Percentiles rank a stretch among this genome's conserved stretches.
Evolutionary conservation across 1,140 invertebrate genomes (phyloP).

Genomic region (Drosophila funebris): DNA sequence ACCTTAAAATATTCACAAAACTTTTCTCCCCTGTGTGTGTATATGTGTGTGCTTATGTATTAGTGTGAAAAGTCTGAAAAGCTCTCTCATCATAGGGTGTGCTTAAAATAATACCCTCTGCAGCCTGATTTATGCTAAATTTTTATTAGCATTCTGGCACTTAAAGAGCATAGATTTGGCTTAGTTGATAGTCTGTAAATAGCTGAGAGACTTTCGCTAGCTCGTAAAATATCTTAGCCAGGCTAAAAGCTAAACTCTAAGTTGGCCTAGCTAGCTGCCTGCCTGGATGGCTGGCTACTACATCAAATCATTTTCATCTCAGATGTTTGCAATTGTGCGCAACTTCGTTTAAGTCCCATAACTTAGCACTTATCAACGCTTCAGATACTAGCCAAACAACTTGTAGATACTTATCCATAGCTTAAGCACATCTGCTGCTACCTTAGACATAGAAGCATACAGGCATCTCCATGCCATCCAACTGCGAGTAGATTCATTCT

Average conservation of each 20-base stretch:
- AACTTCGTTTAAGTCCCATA: slow-evolving; percentile 39
- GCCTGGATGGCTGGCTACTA: neutral
- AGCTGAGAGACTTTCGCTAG: slow-evolving; percentile 31
- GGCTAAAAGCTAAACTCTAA: neutral
- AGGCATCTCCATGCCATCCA: neutral
- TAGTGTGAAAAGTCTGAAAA: no score
- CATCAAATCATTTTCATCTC: slow-evolving; percentile 19
- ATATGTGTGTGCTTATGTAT: no score
- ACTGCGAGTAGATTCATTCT: slow-evolving; percentile 30
- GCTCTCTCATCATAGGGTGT: neutral
- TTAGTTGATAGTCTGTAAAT: slow-evolving; percentile 4
- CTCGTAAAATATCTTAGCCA: slow-evolving; percentile 16
- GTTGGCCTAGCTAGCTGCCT: neutral
- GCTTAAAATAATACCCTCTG: neutral
- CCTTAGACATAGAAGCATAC: slow-evolving; percentile 12
- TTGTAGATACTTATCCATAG: slow-evolving; percentile 49
- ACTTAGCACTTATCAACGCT: slow-evolving; percentile 52
- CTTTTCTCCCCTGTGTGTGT: neutral
- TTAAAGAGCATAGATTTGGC: slow-evolving; percentile 22
- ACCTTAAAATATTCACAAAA: slow-evolving; percentile 13
- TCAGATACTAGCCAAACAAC: slow-evolving; percentile 53
- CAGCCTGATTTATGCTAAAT: slow-evolving; percentile 63
- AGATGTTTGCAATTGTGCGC: slow-evolving; percentile 31
- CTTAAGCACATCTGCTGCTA: slow-evolving; percentile 51
- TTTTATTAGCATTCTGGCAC: slow-evolving; percentile 58